Percentiles rank a stretch among this genome's conserved stretches.
Conservation (phyloP, 2,888 invertebrate genomes). For the Nebria brevicollis region DNA sequence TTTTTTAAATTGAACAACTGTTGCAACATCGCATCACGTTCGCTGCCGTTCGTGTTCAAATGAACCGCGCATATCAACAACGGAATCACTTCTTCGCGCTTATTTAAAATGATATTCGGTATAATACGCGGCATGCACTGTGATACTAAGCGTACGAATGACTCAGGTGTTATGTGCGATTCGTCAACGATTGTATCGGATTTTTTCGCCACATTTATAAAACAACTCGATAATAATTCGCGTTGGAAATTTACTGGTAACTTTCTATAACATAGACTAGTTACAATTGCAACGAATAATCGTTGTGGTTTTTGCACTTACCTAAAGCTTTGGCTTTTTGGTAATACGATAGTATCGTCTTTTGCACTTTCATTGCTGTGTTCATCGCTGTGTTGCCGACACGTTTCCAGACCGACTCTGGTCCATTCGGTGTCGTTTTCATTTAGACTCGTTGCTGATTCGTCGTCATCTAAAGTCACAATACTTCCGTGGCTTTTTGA, state of each 20-base stretch:
- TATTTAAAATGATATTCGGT: constrained; percentile 75
- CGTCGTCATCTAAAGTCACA: constrained; percentile 56
- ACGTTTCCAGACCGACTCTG: constrained; percentile 56
- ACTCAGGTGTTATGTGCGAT: constrained; percentile 60
- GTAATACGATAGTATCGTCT: constrained; percentile 44
- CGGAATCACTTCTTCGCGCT: constrained; percentile 76
- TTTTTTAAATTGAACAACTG: constrained; percentile 78
- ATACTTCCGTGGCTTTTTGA: constrained; percentile 54
- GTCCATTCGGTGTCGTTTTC: constrained; percentile 61
- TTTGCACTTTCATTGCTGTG: constrained; percentile 32
- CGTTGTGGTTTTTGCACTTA: constrained; percentile 13
- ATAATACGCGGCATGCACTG: constrained; percentile 71
- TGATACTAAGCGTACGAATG: constrained; percentile 66
- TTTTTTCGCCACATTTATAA: constrained; percentile 60
- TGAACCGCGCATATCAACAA: constrained; percentile 71
- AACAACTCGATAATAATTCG: constrained; percentile 66
- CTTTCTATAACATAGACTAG: constrained; percentile 58
- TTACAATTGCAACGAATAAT: background rate
- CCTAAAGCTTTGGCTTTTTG: constrained; percentile 45
- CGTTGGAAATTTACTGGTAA: constrained; percentile 66
- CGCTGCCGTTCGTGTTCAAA: constrained; percentile 68
- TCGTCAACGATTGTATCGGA: constrained; percentile 59
- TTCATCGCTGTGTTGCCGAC: constrained; percentile 24
- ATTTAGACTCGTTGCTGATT: constrained; percentile 59
- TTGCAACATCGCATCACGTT: constrained; percentile 73